Percentiles rank a stretch among this genome's conserved stretches.
These are phyloP conservation scores for Glaucopsyche alexis DNA, from an alignment of 2,888 invertebrate species.

Conservation along the genomic window DNA sequence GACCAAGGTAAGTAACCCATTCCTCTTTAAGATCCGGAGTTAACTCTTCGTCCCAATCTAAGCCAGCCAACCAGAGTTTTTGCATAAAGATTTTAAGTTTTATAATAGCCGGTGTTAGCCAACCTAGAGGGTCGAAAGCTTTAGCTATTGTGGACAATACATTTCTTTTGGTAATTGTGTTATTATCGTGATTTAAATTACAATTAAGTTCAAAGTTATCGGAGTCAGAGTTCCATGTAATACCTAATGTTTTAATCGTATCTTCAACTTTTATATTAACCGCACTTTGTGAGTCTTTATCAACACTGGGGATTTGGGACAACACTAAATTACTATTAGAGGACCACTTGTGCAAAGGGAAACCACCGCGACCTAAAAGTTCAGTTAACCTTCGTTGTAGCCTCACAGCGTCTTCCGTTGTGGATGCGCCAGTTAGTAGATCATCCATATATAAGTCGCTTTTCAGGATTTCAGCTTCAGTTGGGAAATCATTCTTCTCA, in stretches of 20 bases:
- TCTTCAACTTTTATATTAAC: background rate
- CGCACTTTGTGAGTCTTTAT: slow-evolving; percentile 17
- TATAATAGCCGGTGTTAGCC: slow-evolving; percentile 32
- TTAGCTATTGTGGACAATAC: slow-evolving; percentile 32
- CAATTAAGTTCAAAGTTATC: slow-evolving; percentile 30
- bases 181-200: slow-evolving; percentile 2
- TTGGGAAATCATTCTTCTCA: slow-evolving; percentile 32
- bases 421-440: slow-evolving; percentile 30
- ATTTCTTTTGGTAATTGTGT: slow-evolving; percentile 28
- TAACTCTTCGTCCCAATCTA: slow-evolving; percentile 34
- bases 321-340: slow-evolving; percentile 28
- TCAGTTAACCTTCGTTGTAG: slow-evolving; percentile 22
- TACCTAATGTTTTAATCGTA: slow-evolving; percentile 18
- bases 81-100: slow-evolving; percentile 33
- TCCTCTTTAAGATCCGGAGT: slow-evolving; percentile 27
- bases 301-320: slow-evolving; percentile 7
- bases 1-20: slow-evolving; percentile 29
- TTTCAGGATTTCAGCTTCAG: slow-evolving; percentile 31
- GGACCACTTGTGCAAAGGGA: slow-evolving; percentile 25
- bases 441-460: slow-evolving; percentile 32
- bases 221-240: slow-evolving; percentile 20
- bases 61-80: slow-evolving; percentile 33
- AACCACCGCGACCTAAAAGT: slow-evolving; percentile 25
- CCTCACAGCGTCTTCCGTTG: slow-evolving; percentile 9
- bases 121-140: slow-evolving; percentile 34